A percentile compares a stretch with the other conserved stretches of the same genome.
phyloP scores from a whole-genome alignment of 2,113 vertebrate species.

The Sciurus niger region DNA sequence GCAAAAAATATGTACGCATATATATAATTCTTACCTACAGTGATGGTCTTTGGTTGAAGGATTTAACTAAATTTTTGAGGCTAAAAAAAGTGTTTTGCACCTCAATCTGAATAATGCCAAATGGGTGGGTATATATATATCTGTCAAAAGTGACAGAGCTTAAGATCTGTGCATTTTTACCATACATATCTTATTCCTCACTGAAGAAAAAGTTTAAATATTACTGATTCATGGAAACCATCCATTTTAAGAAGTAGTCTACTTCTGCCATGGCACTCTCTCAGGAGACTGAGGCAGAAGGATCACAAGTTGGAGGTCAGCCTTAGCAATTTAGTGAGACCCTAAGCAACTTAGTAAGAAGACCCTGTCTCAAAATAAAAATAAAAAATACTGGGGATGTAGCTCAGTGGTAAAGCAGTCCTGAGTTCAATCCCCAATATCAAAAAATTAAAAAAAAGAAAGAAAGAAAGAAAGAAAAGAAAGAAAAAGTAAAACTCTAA shows the following conservation, averaged over 20 bases:
- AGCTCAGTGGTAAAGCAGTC: too few relatives aligned
- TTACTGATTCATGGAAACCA: conserved; percentile 2
- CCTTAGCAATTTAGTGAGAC: too few relatives aligned
- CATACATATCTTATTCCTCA: conserved; percentile 34
- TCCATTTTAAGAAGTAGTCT: conserved; percentile 16
- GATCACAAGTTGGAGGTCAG: too few relatives aligned
- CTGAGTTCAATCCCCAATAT: too few relatives aligned
- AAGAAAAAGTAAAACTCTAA: neutral
- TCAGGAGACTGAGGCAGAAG: too few relatives aligned
- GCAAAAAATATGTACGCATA: neutral
- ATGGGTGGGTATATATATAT: neutral
- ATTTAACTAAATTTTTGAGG: conserved; percentile 1
- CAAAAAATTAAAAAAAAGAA: too few relatives aligned
- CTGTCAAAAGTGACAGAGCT: conserved; percentile 23
- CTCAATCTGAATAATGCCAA: conserved; percentile 10
- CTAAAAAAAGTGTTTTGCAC: conserved; percentile 29
- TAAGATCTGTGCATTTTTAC: conserved; percentile 15
- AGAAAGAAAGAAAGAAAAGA: too few relatives aligned
- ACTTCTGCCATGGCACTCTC: too few relatives aligned
- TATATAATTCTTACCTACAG: neutral
- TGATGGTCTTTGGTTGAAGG: neutral
- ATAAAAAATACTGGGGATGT: too few relatives aligned
- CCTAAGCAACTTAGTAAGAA: too few relatives aligned
- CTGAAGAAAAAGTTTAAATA: neutral
- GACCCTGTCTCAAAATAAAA: too few relatives aligned